Evolutionary conservation across 2,888 invertebrate genomes (phyloP).

Genomic region (Pecten maximus): DNA sequence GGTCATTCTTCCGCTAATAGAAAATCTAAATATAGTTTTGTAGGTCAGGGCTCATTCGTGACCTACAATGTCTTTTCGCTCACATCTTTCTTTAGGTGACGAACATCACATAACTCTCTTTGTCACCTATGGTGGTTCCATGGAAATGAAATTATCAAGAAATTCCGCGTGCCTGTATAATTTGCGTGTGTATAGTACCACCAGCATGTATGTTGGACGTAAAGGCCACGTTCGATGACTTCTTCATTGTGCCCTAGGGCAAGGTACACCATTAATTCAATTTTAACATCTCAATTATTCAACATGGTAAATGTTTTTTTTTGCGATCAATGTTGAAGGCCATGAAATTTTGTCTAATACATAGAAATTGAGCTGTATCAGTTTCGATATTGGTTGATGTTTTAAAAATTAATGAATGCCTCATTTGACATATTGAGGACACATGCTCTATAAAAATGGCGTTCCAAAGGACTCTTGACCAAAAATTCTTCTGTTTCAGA

Average conservation of each 20-base stretch:
- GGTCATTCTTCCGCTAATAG: too few species aligned
- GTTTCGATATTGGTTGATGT: neutral
- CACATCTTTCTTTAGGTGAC: neutral
- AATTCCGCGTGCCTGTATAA: neutral
- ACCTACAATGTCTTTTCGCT: neutral
- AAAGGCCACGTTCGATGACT: neutral
- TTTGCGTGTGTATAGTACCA: neutral
- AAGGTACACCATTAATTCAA: constrained; percentile 18
- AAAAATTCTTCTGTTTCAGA: too few species aligned
- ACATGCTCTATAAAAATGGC: neutral
- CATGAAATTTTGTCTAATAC: neutral
- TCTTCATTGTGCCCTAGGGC: neutral
- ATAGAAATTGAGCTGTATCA: neutral
- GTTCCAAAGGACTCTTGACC: too few species aligned
- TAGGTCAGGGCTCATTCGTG: neutral
- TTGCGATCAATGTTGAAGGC: neutral
- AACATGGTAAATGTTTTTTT: neutral
- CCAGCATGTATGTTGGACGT: neutral
- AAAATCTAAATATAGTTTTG: too few species aligned
- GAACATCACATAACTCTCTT: neutral
- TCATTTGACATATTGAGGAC: neutral
- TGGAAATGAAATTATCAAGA: neutral
- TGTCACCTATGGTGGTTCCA: neutral
- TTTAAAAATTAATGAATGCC: neutral
- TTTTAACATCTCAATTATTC: constrained; percentile 1